A percentile compares a stretch with the other conserved stretches of the same genome.
Conservation (phyloP, 2,113 vertebrate species). For the Varanus salvator region DNA sequence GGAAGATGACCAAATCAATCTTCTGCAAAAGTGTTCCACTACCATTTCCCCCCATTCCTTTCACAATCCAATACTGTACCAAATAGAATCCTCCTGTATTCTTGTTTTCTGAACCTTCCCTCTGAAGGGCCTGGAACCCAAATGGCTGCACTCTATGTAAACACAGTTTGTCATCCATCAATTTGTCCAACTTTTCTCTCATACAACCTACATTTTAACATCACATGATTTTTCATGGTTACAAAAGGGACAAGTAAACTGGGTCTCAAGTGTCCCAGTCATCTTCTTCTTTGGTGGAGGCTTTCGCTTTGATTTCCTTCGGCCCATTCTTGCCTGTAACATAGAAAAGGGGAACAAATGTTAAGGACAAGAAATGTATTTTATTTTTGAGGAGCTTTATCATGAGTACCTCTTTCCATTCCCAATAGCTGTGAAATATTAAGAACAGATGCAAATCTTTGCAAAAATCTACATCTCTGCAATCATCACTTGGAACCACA, state of each 20-base stretch:
- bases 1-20: not conserved
- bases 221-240: conserved; percentile 95
- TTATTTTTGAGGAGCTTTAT: not conserved
- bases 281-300: conserved; percentile 93
- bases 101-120: not conserved
- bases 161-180: not conserved
- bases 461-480: not conserved
- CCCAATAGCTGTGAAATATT: not conserved
- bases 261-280: conserved; percentile 89
- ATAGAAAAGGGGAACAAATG: not conserved
- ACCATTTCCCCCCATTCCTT: not conserved
- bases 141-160: not conserved
- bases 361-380: too few species aligned
- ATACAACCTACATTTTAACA: conserved; percentile 89
- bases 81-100: not conserved
- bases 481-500: not conserved
- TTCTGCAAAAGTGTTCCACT: not conserved
- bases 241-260: conserved; percentile 93
- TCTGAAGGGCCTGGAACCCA: too few species aligned
- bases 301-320: conserved; percentile 92
- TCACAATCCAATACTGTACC: not conserved
- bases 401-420: not conserved
- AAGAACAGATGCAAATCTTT: not conserved
- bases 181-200: not conserved
- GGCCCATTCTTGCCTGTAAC: conserved; percentile 79